Evolutionary conservation across 2,113 vertebrate genomes (phyloP), one percentile per base, ranked within the genome.

Genomic region (Zosterops borbonicus): DNA sequence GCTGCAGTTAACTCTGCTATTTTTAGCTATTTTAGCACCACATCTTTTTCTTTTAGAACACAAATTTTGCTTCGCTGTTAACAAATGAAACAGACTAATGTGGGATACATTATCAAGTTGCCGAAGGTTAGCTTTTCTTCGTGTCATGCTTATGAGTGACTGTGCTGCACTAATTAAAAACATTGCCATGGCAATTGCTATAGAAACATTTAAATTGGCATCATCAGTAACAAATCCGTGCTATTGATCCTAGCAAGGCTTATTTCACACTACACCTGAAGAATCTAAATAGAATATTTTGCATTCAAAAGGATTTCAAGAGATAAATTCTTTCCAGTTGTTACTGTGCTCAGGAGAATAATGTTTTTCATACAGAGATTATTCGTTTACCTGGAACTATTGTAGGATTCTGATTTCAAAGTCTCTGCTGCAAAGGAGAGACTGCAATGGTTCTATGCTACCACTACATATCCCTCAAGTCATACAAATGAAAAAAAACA

Each of bases 111-210:
- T 97, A 76, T 69, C 71, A 89, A 83, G 60, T 87, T 97, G 80
- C 77, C 1, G 42, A 96, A 95, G 95, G 91, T 87, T 91, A 84
- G 79, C 73, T 53, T 87, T 95, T 87, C 79, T 70, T 92, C 49
- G 11, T 76, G 56, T 86, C 81, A 74, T 64, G 56, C 49, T 90
- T 89, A 42, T 67, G 78, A 92, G 60, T 88, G 87, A 82, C 68
- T 96, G 29, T 91, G 77, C 31, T 92, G 82, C 37, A 59, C 77
- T 96, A 97, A 96, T 97, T 97, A 96, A 97, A 97, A 97, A 83
- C 87, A 97, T 97, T 97, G 65, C 89, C 92, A 97, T 97, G 93
- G 96, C 71, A 86, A 97, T 97, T 96, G 76, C 96, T 96, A 96
- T 96, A 96, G 96, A 94, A 97, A 97, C 93, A 91, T 97, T 97